These are phyloP conservation scores for Dugesia japonica DNA, from an alignment of 2,888 invertebrate genomes.

Conservation along the genomic window DNA sequence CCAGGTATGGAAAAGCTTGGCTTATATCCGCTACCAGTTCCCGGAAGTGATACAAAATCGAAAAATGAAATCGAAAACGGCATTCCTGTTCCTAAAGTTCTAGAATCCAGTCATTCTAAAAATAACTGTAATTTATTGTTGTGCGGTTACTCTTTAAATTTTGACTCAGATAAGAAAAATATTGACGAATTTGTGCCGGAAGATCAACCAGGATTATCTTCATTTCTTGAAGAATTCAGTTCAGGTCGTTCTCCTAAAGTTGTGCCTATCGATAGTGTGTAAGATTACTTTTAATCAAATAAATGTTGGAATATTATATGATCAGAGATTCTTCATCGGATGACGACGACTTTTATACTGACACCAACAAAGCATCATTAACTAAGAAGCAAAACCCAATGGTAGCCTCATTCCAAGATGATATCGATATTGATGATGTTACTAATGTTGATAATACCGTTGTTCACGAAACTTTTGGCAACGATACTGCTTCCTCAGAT, in stretches of 20 bases:
- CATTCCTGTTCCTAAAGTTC: too few species aligned
- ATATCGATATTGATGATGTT: background rate
- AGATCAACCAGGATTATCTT: background rate
- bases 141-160: too few species aligned
- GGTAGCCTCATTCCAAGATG: constrained; percentile 2
- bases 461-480: background rate
- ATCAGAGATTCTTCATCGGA: background rate
- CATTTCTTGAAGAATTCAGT: background rate
- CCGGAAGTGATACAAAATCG: background rate
- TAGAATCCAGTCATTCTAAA: too few species aligned
- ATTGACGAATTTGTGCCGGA: background rate
- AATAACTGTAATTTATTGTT: too few species aligned
- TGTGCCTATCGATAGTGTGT: background rate
- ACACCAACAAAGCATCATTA: background rate
- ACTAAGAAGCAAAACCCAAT: background rate
- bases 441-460: background rate
- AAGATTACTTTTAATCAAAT: background rate
- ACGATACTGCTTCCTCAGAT: background rate
- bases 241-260: background rate
- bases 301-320: background rate
- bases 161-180: background rate
- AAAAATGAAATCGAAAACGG: too few species aligned
- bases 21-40: background rate
- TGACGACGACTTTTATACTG: background rate
- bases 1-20: constrained; percentile 9